A percentile compares a stretch with the other conserved stretches of the same genome.
phyloP scores from a whole-genome alignment of 1,140 invertebrate genomes.

The Adoxophyes honmai region DNA sequence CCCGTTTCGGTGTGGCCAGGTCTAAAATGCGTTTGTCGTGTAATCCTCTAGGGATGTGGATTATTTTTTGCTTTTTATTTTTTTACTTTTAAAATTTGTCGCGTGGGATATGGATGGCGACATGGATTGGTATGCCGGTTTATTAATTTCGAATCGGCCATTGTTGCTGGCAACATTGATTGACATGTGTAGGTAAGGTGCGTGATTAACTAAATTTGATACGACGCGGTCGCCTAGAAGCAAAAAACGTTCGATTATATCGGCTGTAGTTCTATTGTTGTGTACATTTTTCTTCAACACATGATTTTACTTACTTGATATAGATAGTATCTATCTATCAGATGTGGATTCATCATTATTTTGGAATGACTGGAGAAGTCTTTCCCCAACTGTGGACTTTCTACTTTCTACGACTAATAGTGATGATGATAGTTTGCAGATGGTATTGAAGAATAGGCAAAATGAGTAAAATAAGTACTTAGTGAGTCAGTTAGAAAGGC shows the following conservation, averaged over 20 bases:
- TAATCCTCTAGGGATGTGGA: conserved; percentile 69
- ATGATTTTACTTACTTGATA: no score
- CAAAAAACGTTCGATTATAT: background rate
- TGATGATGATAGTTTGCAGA: no score
- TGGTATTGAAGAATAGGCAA: no score
- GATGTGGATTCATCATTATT: no score
- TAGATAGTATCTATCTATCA: no score
- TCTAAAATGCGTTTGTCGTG: conserved; percentile 70
- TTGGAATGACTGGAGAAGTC: no score
- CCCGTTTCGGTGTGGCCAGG: conserved; percentile 59
- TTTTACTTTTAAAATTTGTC: conserved; percentile 54
- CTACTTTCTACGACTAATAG: no score
- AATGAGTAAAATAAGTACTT: no score
- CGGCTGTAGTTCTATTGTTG: no score
- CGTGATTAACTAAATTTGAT: conserved; percentile 9
- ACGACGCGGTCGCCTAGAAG: background rate
- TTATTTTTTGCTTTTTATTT: conserved; percentile 63
- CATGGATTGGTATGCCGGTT: conserved; percentile 42
- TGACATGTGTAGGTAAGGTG: conserved; percentile 7
- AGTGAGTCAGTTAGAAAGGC: no score
- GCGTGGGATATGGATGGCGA: conserved; percentile 56
- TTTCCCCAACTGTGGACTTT: no score
- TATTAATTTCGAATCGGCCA: conserved; percentile 57
- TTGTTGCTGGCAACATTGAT: conserved; percentile 24
- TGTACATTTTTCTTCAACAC: no score